These are phyloP conservation scores for Latrodectus hesperus DNA, from an alignment of 2,888 invertebrate species.

Conservation along the genomic window DNA sequence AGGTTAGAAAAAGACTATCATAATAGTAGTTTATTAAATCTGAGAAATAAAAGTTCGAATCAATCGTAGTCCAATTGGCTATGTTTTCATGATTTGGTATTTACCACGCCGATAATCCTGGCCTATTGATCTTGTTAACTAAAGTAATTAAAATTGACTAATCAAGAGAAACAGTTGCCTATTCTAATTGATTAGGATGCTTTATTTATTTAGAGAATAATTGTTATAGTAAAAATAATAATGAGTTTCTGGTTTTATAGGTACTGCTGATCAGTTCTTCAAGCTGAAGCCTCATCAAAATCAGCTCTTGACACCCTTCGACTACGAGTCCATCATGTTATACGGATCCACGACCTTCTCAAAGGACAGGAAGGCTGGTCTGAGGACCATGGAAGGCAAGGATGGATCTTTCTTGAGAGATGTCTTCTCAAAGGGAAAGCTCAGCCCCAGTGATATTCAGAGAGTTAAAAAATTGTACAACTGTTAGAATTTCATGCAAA, in stretches of 20 bases:
- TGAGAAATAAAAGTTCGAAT: too few relatives aligned
- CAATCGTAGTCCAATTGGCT: too few relatives aligned
- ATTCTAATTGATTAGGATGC: too few relatives aligned
- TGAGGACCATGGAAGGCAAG: slow-evolving; percentile 37
- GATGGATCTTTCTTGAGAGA: slow-evolving; percentile 18
- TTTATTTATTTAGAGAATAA: too few relatives aligned
- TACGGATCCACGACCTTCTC: slow-evolving; percentile 76
- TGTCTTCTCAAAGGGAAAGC: slow-evolving; percentile 22
- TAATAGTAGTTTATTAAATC: too few relatives aligned
- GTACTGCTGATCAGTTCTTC: slow-evolving; percentile 39
- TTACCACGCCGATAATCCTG: too few relatives aligned
- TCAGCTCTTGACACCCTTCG: slow-evolving; percentile 72
- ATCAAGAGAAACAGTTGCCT: too few relatives aligned
- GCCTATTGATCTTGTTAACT: too few relatives aligned
- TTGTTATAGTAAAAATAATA: too few relatives aligned
- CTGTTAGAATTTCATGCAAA: slow-evolving; percentile 10
- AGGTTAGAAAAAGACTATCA: too few relatives aligned
- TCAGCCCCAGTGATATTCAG: slow-evolving; percentile 57
- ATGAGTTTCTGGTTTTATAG: slow-evolving; percentile 18
- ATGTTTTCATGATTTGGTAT: too few relatives aligned
- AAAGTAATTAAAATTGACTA: too few relatives aligned
- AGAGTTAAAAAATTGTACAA: slow-evolving; percentile 66
- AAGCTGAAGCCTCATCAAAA: slow-evolving; percentile 50
- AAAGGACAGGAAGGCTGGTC: slow-evolving; percentile 71
- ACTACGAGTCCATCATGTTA: slow-evolving; percentile 76